These are phyloP conservation scores for Actinostola sp. DNA, from an alignment of 92 coral and sea anemone genomes.

Conservation along the genomic window DNA sequence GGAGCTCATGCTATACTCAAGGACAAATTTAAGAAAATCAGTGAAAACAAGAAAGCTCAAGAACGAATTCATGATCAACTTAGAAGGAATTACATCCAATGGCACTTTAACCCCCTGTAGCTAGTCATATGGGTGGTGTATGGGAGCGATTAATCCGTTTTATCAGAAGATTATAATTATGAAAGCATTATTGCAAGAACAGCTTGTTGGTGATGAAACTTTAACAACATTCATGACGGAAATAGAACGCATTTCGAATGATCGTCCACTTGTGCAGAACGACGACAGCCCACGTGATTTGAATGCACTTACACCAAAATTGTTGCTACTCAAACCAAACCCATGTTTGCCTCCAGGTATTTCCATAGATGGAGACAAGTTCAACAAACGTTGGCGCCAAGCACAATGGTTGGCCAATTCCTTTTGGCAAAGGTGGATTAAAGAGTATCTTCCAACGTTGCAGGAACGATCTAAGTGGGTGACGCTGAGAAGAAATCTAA, in stretches of 20 bases:
- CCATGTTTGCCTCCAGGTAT: background rate
- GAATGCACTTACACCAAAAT: no score
- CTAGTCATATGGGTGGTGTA: background rate
- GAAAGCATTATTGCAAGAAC: no score
- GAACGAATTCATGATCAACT: background rate
- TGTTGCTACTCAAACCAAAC: background rate
- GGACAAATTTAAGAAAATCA: background rate
- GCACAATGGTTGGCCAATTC: background rate
- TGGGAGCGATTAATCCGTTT: background rate
- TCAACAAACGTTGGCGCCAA: background rate
- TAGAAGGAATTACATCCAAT: background rate
- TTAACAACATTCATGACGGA: no score
- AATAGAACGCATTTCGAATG: no score
- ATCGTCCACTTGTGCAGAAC: no score
- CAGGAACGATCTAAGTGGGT: constrained; percentile 4
- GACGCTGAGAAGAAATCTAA: background rate
- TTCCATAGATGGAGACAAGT: background rate
- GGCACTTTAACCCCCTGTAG: background rate
- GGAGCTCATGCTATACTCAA: background rate
- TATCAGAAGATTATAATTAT: background rate
- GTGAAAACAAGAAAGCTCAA: background rate
- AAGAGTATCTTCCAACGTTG: background rate
- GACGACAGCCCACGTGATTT: no score
- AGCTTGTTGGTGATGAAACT: no score
- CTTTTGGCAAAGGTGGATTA: constrained; percentile 4